Evolutionary conservation across 2,888 invertebrate genomes (phyloP), one percentile per base, ranked within the genome.

Genomic region (Philereme transversata): DNA sequence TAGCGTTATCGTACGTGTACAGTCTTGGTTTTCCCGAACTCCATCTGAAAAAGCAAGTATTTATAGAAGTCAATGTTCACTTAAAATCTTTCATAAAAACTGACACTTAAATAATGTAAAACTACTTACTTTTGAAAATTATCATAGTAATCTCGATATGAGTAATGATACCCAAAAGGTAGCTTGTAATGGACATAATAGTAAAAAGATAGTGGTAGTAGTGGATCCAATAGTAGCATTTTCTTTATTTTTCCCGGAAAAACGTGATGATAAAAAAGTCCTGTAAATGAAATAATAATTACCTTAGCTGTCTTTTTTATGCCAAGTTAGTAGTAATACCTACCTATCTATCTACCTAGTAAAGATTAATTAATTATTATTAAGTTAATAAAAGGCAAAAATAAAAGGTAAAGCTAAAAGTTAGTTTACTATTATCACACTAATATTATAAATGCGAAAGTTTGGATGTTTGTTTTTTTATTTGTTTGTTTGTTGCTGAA

Each of bases 161-260:
- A 38, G 34, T 46, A 68, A 3, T 62, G 35, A 50, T 70, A 83
- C 83, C 81, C 83, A 0, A 64, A 7, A 0, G 11, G 9, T 0
- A 62, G 69, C 2, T 68, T 68, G 46, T 80, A 44, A 6, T 76
- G 69, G 0, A 70, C 33, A 48, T 70, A 76, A 60, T 78, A 79
- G 60, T 81, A 81, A n/a, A 65, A 46, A 0, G 76, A 6, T 6
- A 83, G 2, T 0, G 82, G 73, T 0, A 72, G 69, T 5, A 60
- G 64, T 0, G 82, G 79, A 45, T 89, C 89, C 5, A 73, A 79
- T 77, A 76, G 85, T 78, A 85, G 86, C 89, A 79, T 89, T 78
- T 65, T 93, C 76, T 69, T 78, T 75, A 79, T 93, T 86, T 79
- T 90, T 84, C 56, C 94, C 71, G 79, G 94, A 86, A 74, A 93